Conservation (phyloP, 2,797 vertebrate species). For the Labroides dimidiatus region DNA sequence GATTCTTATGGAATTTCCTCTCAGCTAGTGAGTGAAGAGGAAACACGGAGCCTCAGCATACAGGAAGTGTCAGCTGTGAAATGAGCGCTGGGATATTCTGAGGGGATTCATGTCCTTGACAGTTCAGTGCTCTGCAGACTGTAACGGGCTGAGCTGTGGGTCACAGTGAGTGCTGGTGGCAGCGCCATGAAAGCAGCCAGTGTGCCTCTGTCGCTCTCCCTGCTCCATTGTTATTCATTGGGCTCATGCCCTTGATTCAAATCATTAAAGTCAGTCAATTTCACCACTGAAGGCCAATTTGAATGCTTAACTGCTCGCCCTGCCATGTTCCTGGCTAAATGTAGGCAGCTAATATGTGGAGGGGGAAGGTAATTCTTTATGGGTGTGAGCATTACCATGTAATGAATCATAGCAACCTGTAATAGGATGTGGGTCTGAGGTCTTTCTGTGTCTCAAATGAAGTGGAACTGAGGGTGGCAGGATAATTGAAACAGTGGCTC, state of each 20-base stretch:
- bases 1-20: constrained; percentile 28
- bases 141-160: constrained; percentile 48
- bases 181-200: constrained; percentile 29
- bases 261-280: constrained; percentile 66
- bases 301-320: constrained; percentile 61
- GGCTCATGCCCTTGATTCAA: constrained; percentile 57
- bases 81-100: constrained; percentile 52
- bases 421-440: constrained; percentile 43
- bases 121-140: constrained; percentile 59
- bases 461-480: constrained; percentile 40
- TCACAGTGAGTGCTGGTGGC: constrained; percentile 49
- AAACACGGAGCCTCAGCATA: constrained; percentile 1
- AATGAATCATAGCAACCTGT: constrained; percentile 58
- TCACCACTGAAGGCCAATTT: constrained; percentile 56
- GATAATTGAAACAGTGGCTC: constrained; percentile 40
- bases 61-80: constrained; percentile 52
- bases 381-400: constrained; percentile 14
- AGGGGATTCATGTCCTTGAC: constrained; percentile 59
- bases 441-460: constrained; percentile 42
- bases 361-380: constrained; percentile 26
- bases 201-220: constrained; percentile 37
- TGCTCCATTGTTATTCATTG: constrained; percentile 53
- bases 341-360: constrained; percentile 47
- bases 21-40: background rate
- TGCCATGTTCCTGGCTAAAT: constrained; percentile 25